Percentiles rank a stretch among this genome's conserved stretches.
Evolutionary conservation across 2,113 vertebrate species (phyloP).

Genomic region (Plectropomus leopardus): DNA sequence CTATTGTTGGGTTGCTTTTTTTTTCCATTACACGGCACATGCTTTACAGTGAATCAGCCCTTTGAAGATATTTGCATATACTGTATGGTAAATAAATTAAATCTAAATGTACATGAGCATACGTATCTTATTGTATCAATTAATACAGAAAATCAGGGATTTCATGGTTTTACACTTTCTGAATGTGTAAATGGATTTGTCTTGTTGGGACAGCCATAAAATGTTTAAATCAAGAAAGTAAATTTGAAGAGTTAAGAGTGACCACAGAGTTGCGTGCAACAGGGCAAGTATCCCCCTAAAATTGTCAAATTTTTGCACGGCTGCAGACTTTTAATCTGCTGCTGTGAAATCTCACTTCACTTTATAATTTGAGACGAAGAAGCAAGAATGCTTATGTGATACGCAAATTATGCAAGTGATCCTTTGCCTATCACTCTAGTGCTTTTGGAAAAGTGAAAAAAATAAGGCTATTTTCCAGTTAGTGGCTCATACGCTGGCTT

Average conservation of each 20-base stretch:
- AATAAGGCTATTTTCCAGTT: slow-evolving; percentile 57
- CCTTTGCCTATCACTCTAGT: slow-evolving; percentile 27
- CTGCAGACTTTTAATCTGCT: neutral
- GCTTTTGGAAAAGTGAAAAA: slow-evolving; percentile 31
- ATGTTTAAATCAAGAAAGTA: neutral
- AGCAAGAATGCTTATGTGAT: slow-evolving; percentile 29
- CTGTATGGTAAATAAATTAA: neutral
- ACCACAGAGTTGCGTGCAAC: neutral
- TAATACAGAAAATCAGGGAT: neutral
- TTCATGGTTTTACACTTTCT: neutral
- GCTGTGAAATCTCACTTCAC: slow-evolving; percentile 6
- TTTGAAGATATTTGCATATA: neutral
- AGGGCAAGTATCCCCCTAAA: neutral
- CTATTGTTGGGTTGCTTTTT: slow-evolving; percentile 42
- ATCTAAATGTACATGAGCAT: neutral
- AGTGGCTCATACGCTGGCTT: slow-evolving; percentile 47
- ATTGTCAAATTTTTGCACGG: neutral
- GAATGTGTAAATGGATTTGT: neutral
- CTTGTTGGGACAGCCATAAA: neutral
- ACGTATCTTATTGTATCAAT: neutral
- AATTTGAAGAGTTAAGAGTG: neutral
- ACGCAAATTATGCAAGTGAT: slow-evolving; percentile 34
- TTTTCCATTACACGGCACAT: neutral
- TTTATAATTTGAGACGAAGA: slow-evolving; percentile 16
- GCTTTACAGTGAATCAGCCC: neutral